phyloP scores from a whole-genome alignment of 2,113 vertebrate species.

The Ammodytes dubius region DNA sequence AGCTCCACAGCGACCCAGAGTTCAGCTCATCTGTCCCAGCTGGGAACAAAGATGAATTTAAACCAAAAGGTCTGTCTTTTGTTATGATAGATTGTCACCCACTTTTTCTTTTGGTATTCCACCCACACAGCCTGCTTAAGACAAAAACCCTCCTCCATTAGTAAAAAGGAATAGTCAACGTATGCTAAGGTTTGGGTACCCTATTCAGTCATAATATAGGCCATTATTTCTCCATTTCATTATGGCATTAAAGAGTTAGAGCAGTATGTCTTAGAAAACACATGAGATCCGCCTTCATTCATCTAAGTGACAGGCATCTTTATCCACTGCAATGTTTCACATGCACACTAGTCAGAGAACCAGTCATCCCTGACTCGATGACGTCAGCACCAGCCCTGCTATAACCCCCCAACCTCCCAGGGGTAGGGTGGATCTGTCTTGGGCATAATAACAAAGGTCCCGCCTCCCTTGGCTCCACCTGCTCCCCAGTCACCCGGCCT shows the following conservation, averaged over 20 bases:
- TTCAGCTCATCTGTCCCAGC: slow-evolving; percentile 51
- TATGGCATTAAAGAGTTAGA: not conserved
- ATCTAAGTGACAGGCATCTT: slow-evolving; percentile 27
- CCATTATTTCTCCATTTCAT: not conserved
- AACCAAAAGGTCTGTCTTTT: slow-evolving; percentile 30
- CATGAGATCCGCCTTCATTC: not conserved
- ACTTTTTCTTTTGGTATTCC: slow-evolving; percentile 56
- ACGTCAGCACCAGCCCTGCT: slow-evolving; percentile 29
- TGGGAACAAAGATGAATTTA: slow-evolving; percentile 49
- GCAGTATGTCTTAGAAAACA: slow-evolving; percentile 1
- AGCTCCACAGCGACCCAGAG: slow-evolving; percentile 55
- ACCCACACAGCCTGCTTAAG: not conserved
- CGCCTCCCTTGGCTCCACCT: slow-evolving; percentile 55
- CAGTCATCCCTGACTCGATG: slow-evolving; percentile 21
- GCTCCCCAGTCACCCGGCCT: slow-evolving; percentile 60
- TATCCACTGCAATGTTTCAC: slow-evolving; percentile 43
- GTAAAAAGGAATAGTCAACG: slow-evolving; percentile 1
- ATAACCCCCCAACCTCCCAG: slow-evolving; percentile 51
- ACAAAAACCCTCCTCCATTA: slow-evolving; percentile 21
- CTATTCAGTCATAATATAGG: not conserved
- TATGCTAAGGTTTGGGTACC: not conserved
- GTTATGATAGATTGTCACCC: not conserved
- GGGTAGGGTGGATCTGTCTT: slow-evolving; percentile 50
- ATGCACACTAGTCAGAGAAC: slow-evolving; percentile 29
- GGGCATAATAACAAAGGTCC: slow-evolving; percentile 69